Base-by-base conservation (phyloP, 2,888 invertebrate species). In the Cancer borealis region DNA sequence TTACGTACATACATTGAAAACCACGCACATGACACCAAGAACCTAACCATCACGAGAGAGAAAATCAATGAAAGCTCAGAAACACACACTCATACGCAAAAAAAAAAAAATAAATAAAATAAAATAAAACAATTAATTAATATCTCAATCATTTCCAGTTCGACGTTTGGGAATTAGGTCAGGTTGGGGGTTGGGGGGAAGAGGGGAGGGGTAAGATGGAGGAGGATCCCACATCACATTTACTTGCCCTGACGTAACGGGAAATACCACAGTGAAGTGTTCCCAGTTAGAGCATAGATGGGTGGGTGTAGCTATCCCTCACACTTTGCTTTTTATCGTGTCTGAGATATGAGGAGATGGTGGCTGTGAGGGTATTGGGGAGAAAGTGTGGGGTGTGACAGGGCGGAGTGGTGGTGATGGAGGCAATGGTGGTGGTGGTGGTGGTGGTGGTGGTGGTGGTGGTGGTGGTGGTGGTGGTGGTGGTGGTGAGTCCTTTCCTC, bases 231-330 rank as follows among this genome's bases (percentile, higher is more conserved):
- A 79, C 79, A n/a, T 12, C 79, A 79, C 30, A 10, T 8, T 26
- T 79, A 30, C 79, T 30, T 30, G 26, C 30, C 30, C 12, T 79
- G 79, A 79, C 79, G 79, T 79, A 30, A 79, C 79, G 12, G 79
- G 79, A 79, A 79, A 79, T 79, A 79, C 79, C 79, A n/a, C 66
- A 6, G n/a, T 21, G n/a, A 5, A 66, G 79, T 79, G 79, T 79
- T 66, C 21, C 5, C n/a, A 66, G 66, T 1, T 17, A 66, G n/a
- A n/a, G 66, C 66, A 66, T n/a, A n/a, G 66, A 21, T 66, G 66
- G 66, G 66, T 66, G n/a, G 6, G 17, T 8, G n/a, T 21, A 66
- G n/a, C 66, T 66, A 66, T 54, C 54, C 54, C 54, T 54, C 54
- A 54, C 54, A 10, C 54, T 1, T 17, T 54, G 54, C 54, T 54